These are phyloP conservation scores for Drosophila pseudoananassae DNA, from an alignment of 1,140 invertebrate species.

Conservation along the genomic window DNA sequence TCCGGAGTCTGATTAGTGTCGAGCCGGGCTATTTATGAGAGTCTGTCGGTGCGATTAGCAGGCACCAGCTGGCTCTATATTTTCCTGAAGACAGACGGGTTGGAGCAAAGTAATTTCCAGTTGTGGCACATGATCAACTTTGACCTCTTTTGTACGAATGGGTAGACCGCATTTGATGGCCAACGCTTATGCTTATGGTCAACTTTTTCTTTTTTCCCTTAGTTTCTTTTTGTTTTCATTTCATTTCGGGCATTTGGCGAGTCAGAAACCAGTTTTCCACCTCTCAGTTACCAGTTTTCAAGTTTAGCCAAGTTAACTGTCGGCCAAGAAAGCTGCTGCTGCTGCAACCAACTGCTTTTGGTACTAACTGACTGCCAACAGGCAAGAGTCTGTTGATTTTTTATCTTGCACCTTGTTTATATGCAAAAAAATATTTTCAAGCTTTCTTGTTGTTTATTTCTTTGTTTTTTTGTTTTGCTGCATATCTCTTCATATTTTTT, in stretches of 20 bases:
- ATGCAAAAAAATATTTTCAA: conserved; percentile 64
- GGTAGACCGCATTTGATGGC: conserved; percentile 71
- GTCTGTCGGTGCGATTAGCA: conserved; percentile 37
- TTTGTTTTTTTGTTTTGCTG: conserved; percentile 30
- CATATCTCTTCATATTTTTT: not conserved
- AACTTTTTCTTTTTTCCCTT: conserved; percentile 35
- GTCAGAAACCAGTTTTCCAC: conserved; percentile 64
- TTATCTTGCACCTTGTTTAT: conserved; percentile 74
- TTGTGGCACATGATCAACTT: conserved; percentile 66
- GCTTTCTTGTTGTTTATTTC: conserved; percentile 47
- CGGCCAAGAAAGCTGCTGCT: conserved; percentile 49
- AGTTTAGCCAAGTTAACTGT: conserved; percentile 62
- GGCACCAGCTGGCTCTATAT: conserved; percentile 28
- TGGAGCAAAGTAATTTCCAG: conserved; percentile 36
- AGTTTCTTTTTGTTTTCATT: conserved; percentile 52
- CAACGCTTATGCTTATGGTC: conserved; percentile 71
- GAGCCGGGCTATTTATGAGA: conserved; percentile 49
- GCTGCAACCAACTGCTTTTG: conserved; percentile 51
- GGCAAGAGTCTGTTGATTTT: conserved; percentile 31
- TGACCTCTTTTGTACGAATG: conserved; percentile 73
- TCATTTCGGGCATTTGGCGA: conserved; percentile 66
- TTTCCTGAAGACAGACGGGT: not conserved
- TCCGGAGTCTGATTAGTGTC: conserved; percentile 53
- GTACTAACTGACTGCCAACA: conserved; percentile 36
- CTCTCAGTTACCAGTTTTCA: conserved; percentile 69